Percentiles rank a stretch among this genome's conserved stretches.
Evolutionary conservation across 2,797 vertebrate genomes (phyloP).

Genomic region (Tapirus indicus): DNA sequence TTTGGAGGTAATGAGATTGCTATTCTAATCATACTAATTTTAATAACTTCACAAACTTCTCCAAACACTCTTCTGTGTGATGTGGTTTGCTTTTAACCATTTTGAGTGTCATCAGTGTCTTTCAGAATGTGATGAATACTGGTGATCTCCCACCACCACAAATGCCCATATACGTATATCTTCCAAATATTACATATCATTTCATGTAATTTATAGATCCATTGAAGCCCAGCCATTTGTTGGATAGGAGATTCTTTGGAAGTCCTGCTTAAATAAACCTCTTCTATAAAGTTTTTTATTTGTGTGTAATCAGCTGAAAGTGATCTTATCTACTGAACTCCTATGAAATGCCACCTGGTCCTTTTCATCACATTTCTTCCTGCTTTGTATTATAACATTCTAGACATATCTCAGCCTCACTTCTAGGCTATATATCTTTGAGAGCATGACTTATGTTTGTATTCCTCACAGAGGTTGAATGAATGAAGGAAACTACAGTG

Average conservation of each 20-base stretch:
- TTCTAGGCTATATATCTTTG: not conserved
- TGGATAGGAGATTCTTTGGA: constrained; percentile 35
- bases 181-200: constrained; percentile 23
- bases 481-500: not conserved
- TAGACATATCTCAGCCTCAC: not conserved
- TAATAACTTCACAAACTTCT: not conserved
- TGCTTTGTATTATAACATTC: not conserved
- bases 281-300: not conserved
- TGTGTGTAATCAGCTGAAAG: not conserved
- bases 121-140: not conserved
- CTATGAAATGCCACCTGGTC: not conserved
- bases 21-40: constrained; percentile 23
- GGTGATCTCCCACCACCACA: not conserved
- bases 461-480: not conserved
- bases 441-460: not conserved
- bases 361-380: not conserved
- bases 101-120: not conserved
- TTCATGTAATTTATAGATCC: not conserved
- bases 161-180: not conserved
- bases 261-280: not conserved
- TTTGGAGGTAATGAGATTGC: constrained; percentile 18
- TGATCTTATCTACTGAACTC: not conserved
- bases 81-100: constrained; percentile 4
- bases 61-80: not conserved
- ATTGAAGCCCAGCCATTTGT: not conserved